phyloP scores from a whole-genome alignment of 2,113 vertebrate species.

The Perca schrenkii region DNA sequence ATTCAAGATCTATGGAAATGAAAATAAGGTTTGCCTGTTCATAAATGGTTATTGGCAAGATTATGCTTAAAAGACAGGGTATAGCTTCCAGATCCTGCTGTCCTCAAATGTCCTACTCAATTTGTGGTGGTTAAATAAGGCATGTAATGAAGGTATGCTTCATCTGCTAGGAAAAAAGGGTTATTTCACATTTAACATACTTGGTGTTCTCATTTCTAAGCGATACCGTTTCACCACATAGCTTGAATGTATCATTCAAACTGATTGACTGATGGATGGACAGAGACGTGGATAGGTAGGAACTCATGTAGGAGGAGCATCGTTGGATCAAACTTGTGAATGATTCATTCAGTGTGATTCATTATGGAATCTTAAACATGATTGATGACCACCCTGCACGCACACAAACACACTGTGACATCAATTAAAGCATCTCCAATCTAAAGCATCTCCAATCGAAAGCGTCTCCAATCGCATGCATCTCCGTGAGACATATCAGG shows the following conservation, averaged over 20 bases:
- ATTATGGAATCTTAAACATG: conserved; percentile 49
- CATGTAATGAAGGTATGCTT: neutral
- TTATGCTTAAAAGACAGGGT: neutral
- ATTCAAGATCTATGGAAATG: neutral
- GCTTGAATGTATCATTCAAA: conserved; percentile 15
- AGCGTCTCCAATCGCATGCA: conserved; percentile 1
- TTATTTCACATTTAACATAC: neutral
- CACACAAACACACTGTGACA: conserved; percentile 9
- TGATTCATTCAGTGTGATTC: conserved; percentile 74
- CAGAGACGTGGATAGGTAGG: conserved; percentile 6
- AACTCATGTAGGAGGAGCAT: conserved; percentile 55
- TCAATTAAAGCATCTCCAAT: conserved; percentile 9
- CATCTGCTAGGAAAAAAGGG: neutral
- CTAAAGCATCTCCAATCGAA: conserved; percentile 7
- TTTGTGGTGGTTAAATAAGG: conserved; percentile 10
- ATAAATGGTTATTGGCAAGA: neutral
- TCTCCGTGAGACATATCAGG: conserved; percentile 2
- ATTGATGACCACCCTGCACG: conserved; percentile 29
- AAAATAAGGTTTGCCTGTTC: neutral
- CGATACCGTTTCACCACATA: neutral
- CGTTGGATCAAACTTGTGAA: conserved; percentile 49
- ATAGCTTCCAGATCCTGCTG: neutral
- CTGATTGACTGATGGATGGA: conserved; percentile 8
- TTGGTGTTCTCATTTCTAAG: neutral
- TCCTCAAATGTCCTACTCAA: neutral